phyloP scores from a whole-genome alignment of 2,888 invertebrate genomes.

The Nemapogon koenigi region DNA sequence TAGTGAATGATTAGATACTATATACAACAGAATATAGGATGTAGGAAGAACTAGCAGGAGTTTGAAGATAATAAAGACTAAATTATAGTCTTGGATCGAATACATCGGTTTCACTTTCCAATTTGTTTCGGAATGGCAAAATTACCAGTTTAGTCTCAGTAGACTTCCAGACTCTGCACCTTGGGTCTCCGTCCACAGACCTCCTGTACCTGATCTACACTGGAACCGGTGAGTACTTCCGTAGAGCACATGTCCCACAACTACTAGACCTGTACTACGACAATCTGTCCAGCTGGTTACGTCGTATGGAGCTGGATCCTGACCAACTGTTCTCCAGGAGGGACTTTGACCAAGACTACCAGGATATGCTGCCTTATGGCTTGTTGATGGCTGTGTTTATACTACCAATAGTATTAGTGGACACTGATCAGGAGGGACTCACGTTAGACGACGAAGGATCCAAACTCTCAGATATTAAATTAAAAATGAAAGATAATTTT shows the following conservation, averaged over 20 bases:
- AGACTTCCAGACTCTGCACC: conserved; percentile 6
- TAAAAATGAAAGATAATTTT: neutral
- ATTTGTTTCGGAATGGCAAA: conserved; percentile 8
- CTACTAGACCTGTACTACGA: conserved; percentile 5
- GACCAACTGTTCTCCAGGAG: conserved; percentile 3
- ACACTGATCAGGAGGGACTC: conserved; percentile 5
- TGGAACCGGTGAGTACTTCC: conserved; percentile 6
- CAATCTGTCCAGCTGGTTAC: neutral
- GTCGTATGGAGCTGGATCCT: neutral
- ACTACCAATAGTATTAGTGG: conserved; percentile 2
- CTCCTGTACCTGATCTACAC: conserved; percentile 7
- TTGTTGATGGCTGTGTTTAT: conserved; percentile 2
- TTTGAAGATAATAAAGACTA: too few relatives aligned
- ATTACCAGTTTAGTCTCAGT: conserved; percentile 1
- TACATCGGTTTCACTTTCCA: too few relatives aligned
- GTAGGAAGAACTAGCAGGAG: too few relatives aligned
- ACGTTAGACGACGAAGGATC: neutral
- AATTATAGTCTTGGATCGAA: too few relatives aligned
- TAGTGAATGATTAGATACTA: too few relatives aligned
- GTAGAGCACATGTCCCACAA: neutral
- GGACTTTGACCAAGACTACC: conserved; percentile 3
- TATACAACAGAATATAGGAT: too few relatives aligned
- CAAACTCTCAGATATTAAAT: neutral
- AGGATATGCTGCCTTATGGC: neutral
- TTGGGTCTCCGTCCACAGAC: conserved; percentile 7